These are phyloP conservation scores for Oreochromis tanganicae DNA, from an alignment of 2,113 vertebrate genomes.

Conservation along the genomic window DNA sequence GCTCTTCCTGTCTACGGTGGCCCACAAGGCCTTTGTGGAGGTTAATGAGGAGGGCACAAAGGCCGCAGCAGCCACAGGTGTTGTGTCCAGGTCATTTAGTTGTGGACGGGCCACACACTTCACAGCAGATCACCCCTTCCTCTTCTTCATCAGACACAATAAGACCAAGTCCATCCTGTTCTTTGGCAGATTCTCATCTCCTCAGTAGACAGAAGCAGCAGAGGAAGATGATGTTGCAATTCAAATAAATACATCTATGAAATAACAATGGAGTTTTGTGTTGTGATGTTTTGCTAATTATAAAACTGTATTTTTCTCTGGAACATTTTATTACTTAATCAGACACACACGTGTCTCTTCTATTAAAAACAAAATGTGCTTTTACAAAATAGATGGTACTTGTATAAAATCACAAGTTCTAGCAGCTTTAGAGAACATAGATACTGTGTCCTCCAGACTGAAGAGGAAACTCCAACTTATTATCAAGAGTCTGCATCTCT, in stretches of 20 bases:
- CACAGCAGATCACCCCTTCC: conserved; percentile 84
- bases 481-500: too few relatives aligned
- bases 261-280: not conserved
- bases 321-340: too few relatives aligned
- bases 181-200: not conserved
- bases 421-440: not conserved
- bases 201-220: conserved; percentile 22
- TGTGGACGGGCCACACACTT: conserved; percentile 40
- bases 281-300: not conserved
- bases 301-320: not conserved
- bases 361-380: too few relatives aligned
- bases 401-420: not conserved
- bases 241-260: not conserved
- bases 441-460: not conserved
- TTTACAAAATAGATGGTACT: not conserved
- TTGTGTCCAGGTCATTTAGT: not conserved
- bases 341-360: too few relatives aligned
- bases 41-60: conserved; percentile 93
- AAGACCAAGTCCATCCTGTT: too few relatives aligned
- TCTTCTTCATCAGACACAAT: not conserved
- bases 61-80: conserved; percentile 84
- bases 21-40: conserved; percentile 88
- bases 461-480: conserved; percentile 57
- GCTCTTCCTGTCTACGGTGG: conserved; percentile 81
- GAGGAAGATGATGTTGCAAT: not conserved